phyloP scores from a whole-genome alignment of 1,140 invertebrate genomes.

The Matsumurasca onukii region DNA sequence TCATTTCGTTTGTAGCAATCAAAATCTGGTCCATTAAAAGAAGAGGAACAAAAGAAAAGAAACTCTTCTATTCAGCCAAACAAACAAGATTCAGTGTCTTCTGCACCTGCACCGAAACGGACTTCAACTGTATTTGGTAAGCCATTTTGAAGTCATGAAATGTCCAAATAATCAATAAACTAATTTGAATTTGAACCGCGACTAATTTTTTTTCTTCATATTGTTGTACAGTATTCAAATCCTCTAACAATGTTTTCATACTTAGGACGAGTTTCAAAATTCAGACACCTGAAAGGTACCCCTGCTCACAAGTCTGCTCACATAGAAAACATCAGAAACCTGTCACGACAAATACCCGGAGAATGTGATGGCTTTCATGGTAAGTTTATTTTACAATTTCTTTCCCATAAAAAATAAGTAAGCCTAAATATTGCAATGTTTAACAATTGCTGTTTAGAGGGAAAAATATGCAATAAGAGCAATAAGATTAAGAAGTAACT shows the following conservation, averaged over 20 bases:
- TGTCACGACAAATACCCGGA: conserved; percentile 87
- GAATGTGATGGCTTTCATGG: conserved; percentile 93
- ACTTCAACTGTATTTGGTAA: conserved; percentile 85
- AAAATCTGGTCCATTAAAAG: conserved; percentile 46
- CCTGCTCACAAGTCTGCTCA: conserved; percentile 86
- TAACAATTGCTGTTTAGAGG: too few species aligned
- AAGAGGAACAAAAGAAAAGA: conserved; percentile 53
- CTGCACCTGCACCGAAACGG: conserved; percentile 64
- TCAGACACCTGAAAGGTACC: conserved; percentile 88
- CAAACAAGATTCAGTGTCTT: conserved; percentile 49
- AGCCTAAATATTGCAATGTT: too few species aligned
- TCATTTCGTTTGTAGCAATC: conserved; percentile 7
- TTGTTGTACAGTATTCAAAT: too few species aligned
- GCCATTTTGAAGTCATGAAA: too few species aligned
- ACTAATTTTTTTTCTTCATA: too few species aligned
- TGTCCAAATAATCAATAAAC: too few species aligned
- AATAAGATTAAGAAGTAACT: too few species aligned
- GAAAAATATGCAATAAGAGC: too few species aligned
- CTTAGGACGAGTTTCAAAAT: conserved; percentile 86
- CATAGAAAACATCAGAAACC: conserved; percentile 88
- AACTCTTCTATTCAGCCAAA: conserved; percentile 6
- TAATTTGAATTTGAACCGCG: too few species aligned
- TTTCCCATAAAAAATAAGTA: too few species aligned
- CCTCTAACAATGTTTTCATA: conserved; percentile 40
- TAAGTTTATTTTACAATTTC: too few species aligned